Evolutionary conservation across 2,113 vertebrate species (phyloP), one percentile per base, ranked within the genome.

Genomic region (Ginglymostoma cirratum): DNA sequence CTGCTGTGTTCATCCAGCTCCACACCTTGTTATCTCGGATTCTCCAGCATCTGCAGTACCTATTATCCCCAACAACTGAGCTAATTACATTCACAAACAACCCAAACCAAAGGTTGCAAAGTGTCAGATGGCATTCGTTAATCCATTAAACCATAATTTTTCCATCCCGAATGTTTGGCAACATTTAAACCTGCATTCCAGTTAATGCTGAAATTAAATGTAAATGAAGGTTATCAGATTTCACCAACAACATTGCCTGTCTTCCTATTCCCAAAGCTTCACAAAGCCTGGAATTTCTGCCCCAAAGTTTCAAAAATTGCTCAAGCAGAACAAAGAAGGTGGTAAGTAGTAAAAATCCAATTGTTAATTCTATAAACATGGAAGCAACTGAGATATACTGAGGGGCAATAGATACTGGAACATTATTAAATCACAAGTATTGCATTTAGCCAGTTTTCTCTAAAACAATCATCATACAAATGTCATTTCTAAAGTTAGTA

Each of bases 81-180:
- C 87, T 92, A 92, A 65, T 92, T 12, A 15, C 14, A 92, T n/a
- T 30, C 30, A 30, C 30, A 5, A 27, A 30, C 30, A 55, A 48
- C 2, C 86, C 86, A 89, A 89, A 89, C 5, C n/a, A 61, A 92
- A 92, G 27, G 55, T 92, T 92, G n/a, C 87, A 92, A 92, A 61
- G 30, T 30, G 34, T n/a, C 87, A 92, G 48, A 89, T 89, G 48
- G 23, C 86, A 24, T 10, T 89, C 30, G 87, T 92, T 15, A 92
- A 61, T 92, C 52, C 87, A 65, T 65, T 92, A 92, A 65, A 55
- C 15, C 30, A 92, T 92, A 65, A 92, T 65, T 55, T 65, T 61
- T 92, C 30, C 48, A 89, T 14, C 45, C 45, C 2, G 0, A 89
- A 89, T 89, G 8, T 12, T n/a, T 34, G 30, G 14, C 27, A 92